Percentiles rank a stretch among this genome's conserved stretches.
phyloP scores from a whole-genome alignment of 2,797 vertebrate genomes.

The Coregonus suidteri region DNA sequence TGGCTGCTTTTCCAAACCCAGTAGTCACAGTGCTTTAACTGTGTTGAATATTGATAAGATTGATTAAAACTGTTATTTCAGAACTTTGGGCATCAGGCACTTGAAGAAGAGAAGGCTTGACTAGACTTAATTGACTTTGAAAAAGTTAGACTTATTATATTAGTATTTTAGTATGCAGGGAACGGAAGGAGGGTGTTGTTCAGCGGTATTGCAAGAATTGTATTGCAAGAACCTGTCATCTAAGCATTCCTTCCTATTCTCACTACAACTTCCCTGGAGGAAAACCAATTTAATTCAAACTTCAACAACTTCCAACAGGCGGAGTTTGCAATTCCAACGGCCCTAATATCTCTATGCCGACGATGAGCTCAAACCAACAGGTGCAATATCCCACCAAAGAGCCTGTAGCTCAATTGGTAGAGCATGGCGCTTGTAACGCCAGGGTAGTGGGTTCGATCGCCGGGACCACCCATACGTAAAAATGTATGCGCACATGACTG shows the following conservation, averaged over 20 bases:
- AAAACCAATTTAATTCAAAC: neutral
- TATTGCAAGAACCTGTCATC: neutral
- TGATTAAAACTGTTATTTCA: neutral
- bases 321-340: neutral
- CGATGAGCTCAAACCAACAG: slow-evolving; percentile 1
- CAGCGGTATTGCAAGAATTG: too few relatives aligned
- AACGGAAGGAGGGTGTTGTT: neutral
- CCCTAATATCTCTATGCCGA: neutral
- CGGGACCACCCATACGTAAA: too few relatives aligned
- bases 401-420: too few relatives aligned
- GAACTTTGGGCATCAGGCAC: neutral
- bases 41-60: neutral
- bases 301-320: neutral
- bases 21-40: neutral
- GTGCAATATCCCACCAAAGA: neutral
- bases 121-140: neutral
- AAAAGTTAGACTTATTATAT: neutral
- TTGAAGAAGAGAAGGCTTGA: neutral
- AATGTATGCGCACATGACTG: too few relatives aligned
- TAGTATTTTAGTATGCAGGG: neutral
- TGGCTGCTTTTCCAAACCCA: neutral
- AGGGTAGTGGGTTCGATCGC: too few relatives aligned
- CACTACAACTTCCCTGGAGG: neutral
- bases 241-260: neutral
- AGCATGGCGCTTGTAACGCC: too few relatives aligned